Conservation (phyloP, 2,888 invertebrate species). For the Orchesellides sinensis region DNA sequence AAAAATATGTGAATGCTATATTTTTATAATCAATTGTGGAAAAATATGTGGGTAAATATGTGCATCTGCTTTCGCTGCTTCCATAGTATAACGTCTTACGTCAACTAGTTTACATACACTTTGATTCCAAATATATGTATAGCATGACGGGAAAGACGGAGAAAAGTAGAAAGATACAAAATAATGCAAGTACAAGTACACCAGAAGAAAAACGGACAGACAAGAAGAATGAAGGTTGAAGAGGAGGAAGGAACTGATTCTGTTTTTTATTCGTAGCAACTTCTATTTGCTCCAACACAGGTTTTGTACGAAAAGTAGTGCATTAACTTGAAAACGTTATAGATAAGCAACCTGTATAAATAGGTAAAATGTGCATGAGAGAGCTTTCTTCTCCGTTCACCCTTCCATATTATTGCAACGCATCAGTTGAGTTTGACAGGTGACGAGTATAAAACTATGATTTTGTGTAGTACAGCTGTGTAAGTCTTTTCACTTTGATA, state of each 20-base stretch:
- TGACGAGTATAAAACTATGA: conserved; percentile 38
- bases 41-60: no score
- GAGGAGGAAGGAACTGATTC: conserved; percentile 23
- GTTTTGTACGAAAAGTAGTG: no score
- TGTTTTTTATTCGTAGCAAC: neutral
- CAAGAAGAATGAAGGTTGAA: conserved; percentile 49
- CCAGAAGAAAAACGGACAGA: conserved; percentile 26
- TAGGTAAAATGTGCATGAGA: neutral
- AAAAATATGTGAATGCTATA: no score
- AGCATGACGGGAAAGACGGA: neutral
- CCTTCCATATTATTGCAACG: neutral
- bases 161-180: conserved; percentile 15
- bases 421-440: conserved; percentile 51
- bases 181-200: neutral
- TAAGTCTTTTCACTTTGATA: conserved; percentile 32
- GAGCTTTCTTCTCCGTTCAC: neutral
- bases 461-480: conserved; percentile 47
- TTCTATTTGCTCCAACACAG: conserved; percentile 27
- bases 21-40: no score
- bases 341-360: conserved; percentile 3
- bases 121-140: conserved; percentile 38
- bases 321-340: conserved; percentile 48
- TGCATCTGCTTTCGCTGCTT: no score
- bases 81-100: no score
- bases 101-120: conserved; percentile 60